Evolutionary conservation across 1,140 invertebrate species (phyloP), one percentile per base, ranked within the genome.

Genomic region (Euwallacea similis): DNA sequence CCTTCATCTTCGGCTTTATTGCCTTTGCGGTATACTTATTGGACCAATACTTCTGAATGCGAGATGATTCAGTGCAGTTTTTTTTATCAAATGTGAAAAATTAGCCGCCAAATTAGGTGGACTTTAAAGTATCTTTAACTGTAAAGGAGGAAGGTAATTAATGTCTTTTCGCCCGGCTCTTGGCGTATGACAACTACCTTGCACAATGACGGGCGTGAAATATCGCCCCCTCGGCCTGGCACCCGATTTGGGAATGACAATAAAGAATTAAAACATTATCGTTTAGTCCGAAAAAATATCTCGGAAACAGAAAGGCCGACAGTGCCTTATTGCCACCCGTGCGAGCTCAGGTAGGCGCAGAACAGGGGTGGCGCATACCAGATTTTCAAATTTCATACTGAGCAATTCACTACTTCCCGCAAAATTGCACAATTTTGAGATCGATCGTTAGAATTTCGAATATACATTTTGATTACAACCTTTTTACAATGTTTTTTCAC

Each of bases 231-330:
- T 70, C 54, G 60, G 21, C 16, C 60, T 44, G 68, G 53, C 68
- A 64, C 53, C 60, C 68, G 53, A 70, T 56, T 56, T 47, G 13
- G 64, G 62, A 59, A 62, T 71, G 70, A 71, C 70, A 71, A 71
- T 71, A 71, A 71, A 71, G 66, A 71, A 71, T 71, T 71, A 71
- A 66, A 71, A 71, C 70, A 71, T 71, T 71, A 66, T 33, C 70
- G 63, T 71, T 71, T 71, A 71, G 70, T 66, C 56, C 41, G 60
- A 42, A 44, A 56, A 69, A 43, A 70, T 64, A 58, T 64, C 61
- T 43, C 33, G 47, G 58, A 64, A 62, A 65, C 33, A 53, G 55
- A 62, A 70, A 62, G 50, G 61, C 60, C 61, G 60, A 10, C 56
- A 15, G 58, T 62, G 44, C 55, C 42, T 66, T 59, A 13, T 70